These are phyloP conservation scores for Chloropsis hardwickii DNA, from an alignment of 2,113 vertebrate genomes.

Conservation along the genomic window DNA sequence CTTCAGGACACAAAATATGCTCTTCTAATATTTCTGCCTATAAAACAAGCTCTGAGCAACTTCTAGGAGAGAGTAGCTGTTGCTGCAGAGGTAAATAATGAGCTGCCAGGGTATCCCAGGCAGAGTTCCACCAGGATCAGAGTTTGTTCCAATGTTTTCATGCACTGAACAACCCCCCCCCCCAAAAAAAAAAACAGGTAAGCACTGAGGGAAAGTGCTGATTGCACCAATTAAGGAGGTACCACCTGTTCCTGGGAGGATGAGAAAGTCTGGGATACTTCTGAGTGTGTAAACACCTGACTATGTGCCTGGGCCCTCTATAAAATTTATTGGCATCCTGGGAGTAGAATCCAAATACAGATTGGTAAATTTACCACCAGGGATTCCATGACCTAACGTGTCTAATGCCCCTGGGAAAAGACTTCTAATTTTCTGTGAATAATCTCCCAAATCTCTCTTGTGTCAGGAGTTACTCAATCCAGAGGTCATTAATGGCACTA, in stretches of 20 bases:
- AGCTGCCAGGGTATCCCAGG: neutral
- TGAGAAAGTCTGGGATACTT: neutral
- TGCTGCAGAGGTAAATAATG: neutral
- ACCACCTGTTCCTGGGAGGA: neutral
- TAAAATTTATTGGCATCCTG: neutral
- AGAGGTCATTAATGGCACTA: neutral
- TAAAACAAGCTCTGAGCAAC: neutral
- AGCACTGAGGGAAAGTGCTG: neutral
- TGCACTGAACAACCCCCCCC: neutral
- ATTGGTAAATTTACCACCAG: neutral
- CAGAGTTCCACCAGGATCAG: neutral
- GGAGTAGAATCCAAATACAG: neutral
- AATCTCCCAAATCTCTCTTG: neutral
- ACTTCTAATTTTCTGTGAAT: neutral
- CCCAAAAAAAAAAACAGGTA: neutral
- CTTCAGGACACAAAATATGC: neutral
- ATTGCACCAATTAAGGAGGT: neutral
- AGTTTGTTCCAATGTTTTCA: neutral
- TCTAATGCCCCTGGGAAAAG: neutral
- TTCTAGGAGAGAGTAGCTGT: neutral
- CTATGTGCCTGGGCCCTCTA: neutral
- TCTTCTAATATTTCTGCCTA: neutral
- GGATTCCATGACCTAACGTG: neutral
- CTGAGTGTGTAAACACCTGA: neutral
- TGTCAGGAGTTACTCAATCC: neutral